Conservation (phyloP, 2,888 invertebrate species). For the Stenolophus ochropezus region DNA sequence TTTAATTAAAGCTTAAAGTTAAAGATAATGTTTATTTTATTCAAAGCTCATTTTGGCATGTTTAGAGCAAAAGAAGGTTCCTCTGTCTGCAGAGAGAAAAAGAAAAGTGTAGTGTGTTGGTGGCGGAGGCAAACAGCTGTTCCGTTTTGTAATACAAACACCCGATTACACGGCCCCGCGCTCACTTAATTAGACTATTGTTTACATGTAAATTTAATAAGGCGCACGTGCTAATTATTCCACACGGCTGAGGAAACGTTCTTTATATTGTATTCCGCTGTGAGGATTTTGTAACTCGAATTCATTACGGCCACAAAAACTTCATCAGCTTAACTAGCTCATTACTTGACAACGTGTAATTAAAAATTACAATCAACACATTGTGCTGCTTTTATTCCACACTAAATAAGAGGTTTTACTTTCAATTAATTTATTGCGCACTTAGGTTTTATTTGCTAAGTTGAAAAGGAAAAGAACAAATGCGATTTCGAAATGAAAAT, state of each 20-base stretch:
- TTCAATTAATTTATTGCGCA: background rate
- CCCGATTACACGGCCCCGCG: constrained; percentile 40
- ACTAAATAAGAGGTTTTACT: background rate
- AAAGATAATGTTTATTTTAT: no score
- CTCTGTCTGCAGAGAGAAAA: background rate
- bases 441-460: background rate
- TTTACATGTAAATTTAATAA: constrained; percentile 52
- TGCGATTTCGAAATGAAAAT: no score
- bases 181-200: constrained; percentile 55
- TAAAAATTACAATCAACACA: constrained; percentile 18
- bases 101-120: background rate
- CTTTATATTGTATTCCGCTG: constrained; percentile 1
- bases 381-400: background rate
- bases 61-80: no score
- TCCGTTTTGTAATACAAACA: constrained; percentile 51
- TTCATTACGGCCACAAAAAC: constrained; percentile 22
- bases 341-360: constrained; percentile 1
- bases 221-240: constrained; percentile 49
- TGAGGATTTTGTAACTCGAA: constrained; percentile 11
- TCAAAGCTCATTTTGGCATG: no score
- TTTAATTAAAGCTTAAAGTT: no score
- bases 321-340: constrained; percentile 10
- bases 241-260: constrained; percentile 28
- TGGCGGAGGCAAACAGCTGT: constrained; percentile 11
- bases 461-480: no score